Percentiles rank a stretch among this genome's conserved stretches.
These are phyloP conservation scores for Petrophora chlorosata DNA, from an alignment of 2,888 invertebrate species.

Conservation along the genomic window DNA sequence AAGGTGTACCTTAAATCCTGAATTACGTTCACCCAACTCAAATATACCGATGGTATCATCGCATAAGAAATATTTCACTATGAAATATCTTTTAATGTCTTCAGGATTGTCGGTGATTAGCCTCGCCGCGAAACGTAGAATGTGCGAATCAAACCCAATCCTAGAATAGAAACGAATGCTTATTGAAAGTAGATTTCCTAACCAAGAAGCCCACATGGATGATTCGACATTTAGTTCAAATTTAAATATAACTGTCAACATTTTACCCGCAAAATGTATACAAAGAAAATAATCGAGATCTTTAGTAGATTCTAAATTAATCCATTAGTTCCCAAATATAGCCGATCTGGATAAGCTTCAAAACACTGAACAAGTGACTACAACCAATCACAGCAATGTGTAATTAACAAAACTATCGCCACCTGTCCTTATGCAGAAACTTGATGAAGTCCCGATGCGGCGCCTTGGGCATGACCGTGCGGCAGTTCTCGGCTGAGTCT, in stretches of 20 bases:
- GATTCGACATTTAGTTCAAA: no score
- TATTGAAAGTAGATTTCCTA: no score
- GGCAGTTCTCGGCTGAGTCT: constrained; percentile 94
- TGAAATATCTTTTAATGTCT: constrained; percentile 87
- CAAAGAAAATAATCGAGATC: no score
- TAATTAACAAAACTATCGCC: no score
- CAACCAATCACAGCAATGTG: no score
- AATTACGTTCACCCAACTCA: constrained; percentile 89
- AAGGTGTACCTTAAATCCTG: constrained; percentile 81
- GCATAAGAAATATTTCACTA: constrained; percentile 90
- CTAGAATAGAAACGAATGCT: constrained; percentile 73
- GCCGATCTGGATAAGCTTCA: no score
- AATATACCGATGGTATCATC: constrained; percentile 94
- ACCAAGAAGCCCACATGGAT: no score
- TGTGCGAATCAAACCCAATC: constrained; percentile 88
- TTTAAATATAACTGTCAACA: no score
- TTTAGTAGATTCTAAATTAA: no score
- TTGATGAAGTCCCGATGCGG: constrained; percentile 91
- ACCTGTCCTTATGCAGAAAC: constrained; percentile 91
- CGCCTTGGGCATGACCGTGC: constrained; percentile 90
- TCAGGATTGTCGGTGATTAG: constrained; percentile 88
- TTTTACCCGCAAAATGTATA: no score
- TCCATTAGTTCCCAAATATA: no score
- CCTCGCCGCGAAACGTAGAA: constrained; percentile 91
- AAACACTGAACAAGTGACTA: no score